Evolutionary conservation across 2,888 invertebrate genomes (phyloP), one percentile per base, ranked within the genome.

Genomic region (Pandemis heparana): DNA sequence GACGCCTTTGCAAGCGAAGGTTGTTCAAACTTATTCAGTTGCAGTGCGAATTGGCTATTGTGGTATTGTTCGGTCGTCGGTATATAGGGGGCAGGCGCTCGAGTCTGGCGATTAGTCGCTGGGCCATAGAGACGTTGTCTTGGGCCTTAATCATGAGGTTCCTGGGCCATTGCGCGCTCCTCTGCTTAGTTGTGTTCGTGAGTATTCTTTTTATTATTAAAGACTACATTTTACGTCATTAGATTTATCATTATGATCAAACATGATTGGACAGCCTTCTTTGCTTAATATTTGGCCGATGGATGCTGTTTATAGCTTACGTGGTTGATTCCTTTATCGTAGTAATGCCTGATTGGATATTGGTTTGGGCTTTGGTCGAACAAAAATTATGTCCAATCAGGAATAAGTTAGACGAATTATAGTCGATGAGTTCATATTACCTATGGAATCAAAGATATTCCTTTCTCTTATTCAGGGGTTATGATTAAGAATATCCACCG

Each of bases 71-170:
- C 59, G 18, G n/a, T 12, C 41, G n/a, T 12, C n/a, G n/a, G 43
- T 78, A 77, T 79, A 79, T 71, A 71, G 56, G 16, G 63, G 10
- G 16, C 0, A 32, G 7, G 23, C 16, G 7, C 9, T 0, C 43
- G 10, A 10, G 39, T 76, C 70, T 75, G 70, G 66, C 70, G 77
- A 70, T 67, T 71, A 48, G 66, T 63, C 68, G 67, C 39, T 71
- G 16, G 79, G 80, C 79, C 75, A 79, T 79, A 79, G 71, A 80
- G 81, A 77, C 78, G 51, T 65, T 79, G 81, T 80, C 80, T 79
- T 78, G 76, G 77, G 78, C 78, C 79, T 43, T 38, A 78, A 79
- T 64, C 53, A 83, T 83, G 83, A 79, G 77, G 76, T 43, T 68
- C 32, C 56, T 66, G 51, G 41, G 70, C 61, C 51, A 53, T 23